A percentile compares a stretch with the other conserved stretches of the same genome.
Conservation (phyloP, 2,888 invertebrate species). For the Horisme vitalbata region DNA sequence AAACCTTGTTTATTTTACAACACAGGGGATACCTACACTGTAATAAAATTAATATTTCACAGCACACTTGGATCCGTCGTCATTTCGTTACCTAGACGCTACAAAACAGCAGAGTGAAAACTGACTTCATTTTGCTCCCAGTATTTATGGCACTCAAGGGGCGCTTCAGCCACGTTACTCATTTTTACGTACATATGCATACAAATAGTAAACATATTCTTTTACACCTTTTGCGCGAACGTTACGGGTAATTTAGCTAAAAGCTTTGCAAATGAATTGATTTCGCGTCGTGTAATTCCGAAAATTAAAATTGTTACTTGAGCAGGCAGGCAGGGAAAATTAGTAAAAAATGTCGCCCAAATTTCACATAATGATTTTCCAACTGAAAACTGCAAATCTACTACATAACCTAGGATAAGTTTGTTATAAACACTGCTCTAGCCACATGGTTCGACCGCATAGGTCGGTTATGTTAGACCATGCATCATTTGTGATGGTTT, state of each 20-base stretch:
- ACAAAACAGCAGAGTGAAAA: conserved; percentile 48
- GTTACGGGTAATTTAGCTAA: neutral
- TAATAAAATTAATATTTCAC: conserved; percentile 29
- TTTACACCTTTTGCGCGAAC: conserved; percentile 3
- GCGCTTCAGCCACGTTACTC: conserved; percentile 36
- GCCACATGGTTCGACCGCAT: too few relatives aligned
- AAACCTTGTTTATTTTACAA: conserved; percentile 21
- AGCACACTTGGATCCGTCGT: conserved; percentile 17
- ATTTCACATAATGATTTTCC: too few relatives aligned
- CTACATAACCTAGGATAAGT: too few relatives aligned
- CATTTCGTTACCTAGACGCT: conserved; percentile 31
- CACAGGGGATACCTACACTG: conserved; percentile 18
- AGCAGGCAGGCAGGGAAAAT: too few relatives aligned
- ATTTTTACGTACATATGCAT: conserved; percentile 24
- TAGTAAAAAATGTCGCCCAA: too few relatives aligned
- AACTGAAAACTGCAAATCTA: too few relatives aligned
- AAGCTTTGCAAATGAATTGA: neutral
- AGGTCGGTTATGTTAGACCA: too few relatives aligned
- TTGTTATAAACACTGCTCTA: too few relatives aligned
- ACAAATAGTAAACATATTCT: conserved; percentile 5
- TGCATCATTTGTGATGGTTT: too few relatives aligned
- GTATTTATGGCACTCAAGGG: conserved; percentile 51
- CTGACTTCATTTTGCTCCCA: conserved; percentile 52
- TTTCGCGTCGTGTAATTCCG: too few relatives aligned
- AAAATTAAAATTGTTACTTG: too few relatives aligned